Evolutionary conservation across 1,140 invertebrate species (phyloP).

Genomic region (Lethrus apterus): DNA sequence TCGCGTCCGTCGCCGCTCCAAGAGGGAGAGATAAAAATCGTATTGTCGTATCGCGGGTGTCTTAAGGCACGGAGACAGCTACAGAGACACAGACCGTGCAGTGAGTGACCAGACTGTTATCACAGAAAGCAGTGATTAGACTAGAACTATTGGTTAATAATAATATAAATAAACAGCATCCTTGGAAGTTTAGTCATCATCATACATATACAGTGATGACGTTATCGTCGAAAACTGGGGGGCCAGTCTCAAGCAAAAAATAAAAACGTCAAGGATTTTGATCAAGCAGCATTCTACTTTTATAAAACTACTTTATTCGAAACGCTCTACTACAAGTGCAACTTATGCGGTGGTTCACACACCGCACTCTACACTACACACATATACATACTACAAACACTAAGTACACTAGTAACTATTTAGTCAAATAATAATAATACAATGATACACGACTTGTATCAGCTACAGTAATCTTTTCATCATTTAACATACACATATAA

Average conservation of each 20-base stretch:
- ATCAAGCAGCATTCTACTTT: constrained; percentile 42
- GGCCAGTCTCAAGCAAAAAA: constrained; percentile 8
- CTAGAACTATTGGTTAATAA: constrained; percentile 19
- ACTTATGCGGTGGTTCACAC: constrained; percentile 18
- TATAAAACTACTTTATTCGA: constrained; percentile 45
- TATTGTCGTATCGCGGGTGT: constrained; percentile 20
- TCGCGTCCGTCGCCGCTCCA: constrained; percentile 7
- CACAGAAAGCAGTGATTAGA: constrained; percentile 37
- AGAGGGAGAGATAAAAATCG: neutral
- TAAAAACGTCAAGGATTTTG: too few species aligned
- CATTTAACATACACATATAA: too few species aligned
- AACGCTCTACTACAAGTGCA: constrained; percentile 42
- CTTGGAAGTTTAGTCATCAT: neutral
- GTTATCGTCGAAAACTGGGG: neutral
- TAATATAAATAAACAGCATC: constrained; percentile 10
- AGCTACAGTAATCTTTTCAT: constrained; percentile 37
- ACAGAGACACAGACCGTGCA: constrained; percentile 35
- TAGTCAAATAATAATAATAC: constrained; percentile 27
- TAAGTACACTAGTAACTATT: constrained; percentile 39
- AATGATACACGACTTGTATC: too few species aligned
- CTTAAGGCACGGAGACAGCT: constrained; percentile 35
- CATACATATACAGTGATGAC: neutral
- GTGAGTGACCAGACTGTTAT: constrained; percentile 36
- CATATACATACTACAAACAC: constrained; percentile 42
- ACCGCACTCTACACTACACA: constrained; percentile 40